Evolutionary conservation across 2,113 vertebrate genomes (phyloP), one percentile per base, ranked within the genome.

Genomic region (Hassar affinis): DNA sequence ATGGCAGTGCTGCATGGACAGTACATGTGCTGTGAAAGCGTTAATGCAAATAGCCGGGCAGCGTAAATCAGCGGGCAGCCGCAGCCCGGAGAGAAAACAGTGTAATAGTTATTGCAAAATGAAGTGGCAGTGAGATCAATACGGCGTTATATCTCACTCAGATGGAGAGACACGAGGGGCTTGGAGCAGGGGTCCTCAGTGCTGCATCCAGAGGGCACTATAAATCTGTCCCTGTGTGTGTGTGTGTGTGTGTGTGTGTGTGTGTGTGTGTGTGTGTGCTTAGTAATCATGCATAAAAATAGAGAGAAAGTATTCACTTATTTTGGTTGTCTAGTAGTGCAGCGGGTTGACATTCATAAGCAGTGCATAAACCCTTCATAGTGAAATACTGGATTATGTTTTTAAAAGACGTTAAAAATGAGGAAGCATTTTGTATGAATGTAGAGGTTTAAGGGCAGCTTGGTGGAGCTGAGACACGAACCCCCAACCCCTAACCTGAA

Each of bases 41-140:
- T 90, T 94, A 94, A 94, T 94, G 94, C 94, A 95, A 95, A 94
- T 94, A 92, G 91, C 92, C 92, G 90, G 89, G 89, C 92, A 88
- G 91, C 90, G 93, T 94, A 94, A 94, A 94, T 95, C 94, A 95
- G 93, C 82, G 86, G 85, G 88, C 90, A 88, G 86, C 82, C 82
- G 87, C 89, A 88, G 91, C 91, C 90, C 86, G 88, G 92, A 93
- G 92, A 94, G 92, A 94, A 93, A 94, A 93, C 93, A 89, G 89
- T 94, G 94, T 97, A 97, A 97, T 97, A 96, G 96, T 97, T 97
- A 98, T 98, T 96, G 96, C 96, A 90, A 96, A 97, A 96, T 96
- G 96, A 98, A 98, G 96, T 97, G 96, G 96, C 96, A 93, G 92
- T 91, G 95, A 96, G 96, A 98, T 98, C 97, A 97, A 99, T 98